These are phyloP conservation scores for Phania funesta DNA, from an alignment of 2,888 invertebrate genomes.

Conservation along the genomic window DNA sequence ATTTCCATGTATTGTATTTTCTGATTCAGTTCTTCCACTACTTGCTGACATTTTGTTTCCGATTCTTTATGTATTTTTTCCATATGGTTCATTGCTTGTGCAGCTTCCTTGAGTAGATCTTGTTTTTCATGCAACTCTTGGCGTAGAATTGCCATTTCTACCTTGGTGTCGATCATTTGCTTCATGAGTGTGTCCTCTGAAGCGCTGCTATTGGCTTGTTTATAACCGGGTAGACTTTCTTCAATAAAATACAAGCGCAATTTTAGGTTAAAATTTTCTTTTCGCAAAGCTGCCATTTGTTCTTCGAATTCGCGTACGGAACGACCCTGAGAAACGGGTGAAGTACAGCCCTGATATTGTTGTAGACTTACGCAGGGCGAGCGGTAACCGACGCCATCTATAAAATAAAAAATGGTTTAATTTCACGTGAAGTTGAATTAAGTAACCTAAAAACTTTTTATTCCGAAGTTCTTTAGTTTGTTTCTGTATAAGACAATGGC, in stretches of 20 bases:
- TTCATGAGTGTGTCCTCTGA: constrained; percentile 80
- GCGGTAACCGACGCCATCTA: constrained; percentile 75
- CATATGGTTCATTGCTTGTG: constrained; percentile 89
- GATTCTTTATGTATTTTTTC: constrained; percentile 84
- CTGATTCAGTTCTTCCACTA: constrained; percentile 78
- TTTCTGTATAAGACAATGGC: too few species aligned
- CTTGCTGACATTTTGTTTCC: constrained; percentile 76
- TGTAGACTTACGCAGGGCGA: constrained; percentile 73
- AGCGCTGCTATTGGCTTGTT: constrained; percentile 69
- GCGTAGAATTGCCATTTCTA: constrained; percentile 87
- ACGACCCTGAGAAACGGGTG: constrained; percentile 82
- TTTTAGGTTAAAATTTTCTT: constrained; percentile 96
- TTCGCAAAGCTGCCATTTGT: constrained; percentile 89
- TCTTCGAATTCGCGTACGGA: constrained; percentile 95
- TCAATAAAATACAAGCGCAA: constrained; percentile 94
- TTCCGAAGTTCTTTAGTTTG: not conserved
- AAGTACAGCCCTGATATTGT: constrained; percentile 75
- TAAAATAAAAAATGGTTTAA: not conserved
- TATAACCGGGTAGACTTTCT: constrained; percentile 84
- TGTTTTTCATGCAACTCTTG: constrained; percentile 91
- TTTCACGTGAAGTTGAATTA: not conserved
- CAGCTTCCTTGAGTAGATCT: constrained; percentile 91
- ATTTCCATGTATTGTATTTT: constrained; percentile 76
- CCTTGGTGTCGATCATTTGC: constrained; percentile 86
- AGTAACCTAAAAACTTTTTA: not conserved